A percentile compares a stretch with the other conserved stretches of the same genome.
phyloP scores from a whole-genome alignment of 2,113 vertebrate genomes.

The Mustela nigripes region DNA sequence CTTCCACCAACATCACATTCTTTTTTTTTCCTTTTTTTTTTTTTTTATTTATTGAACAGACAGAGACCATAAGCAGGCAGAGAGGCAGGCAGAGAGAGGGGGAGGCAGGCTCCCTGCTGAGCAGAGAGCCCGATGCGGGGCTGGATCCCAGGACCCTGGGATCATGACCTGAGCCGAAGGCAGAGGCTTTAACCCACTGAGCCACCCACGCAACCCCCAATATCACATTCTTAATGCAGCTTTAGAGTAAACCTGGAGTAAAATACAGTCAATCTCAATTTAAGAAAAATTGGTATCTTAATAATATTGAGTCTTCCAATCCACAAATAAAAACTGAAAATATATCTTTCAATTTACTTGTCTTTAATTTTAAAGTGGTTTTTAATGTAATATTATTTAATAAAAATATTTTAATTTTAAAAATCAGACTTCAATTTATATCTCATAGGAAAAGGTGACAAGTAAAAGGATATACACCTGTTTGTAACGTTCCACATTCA shows the following conservation, averaged over 20 bases:
- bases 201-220: neutral
- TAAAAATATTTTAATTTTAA: neutral
- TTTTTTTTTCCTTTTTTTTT: no score
- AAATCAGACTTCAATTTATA: constrained; percentile 5
- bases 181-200: no score
- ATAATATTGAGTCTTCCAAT: neutral
- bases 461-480: constrained; percentile 89
- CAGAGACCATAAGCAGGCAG: no score
- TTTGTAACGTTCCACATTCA: constrained; percentile 98
- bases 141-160: no score
- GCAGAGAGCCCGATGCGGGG: no score
- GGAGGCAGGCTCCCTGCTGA: no score
- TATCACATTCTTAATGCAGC: neutral
- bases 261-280: neutral
- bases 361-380: constrained; percentile 10
- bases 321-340: neutral
- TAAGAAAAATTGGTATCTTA: neutral
- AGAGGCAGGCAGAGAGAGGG: no score
- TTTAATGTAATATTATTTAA: neutral
- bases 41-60: no score
- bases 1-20: neutral
- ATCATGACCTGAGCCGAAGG: no score
- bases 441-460: neutral
- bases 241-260: neutral
- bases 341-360: neutral